Evolutionary conservation across 1,140 invertebrate species (phyloP), one percentile per base, ranked within the genome.

Genomic region (Drosophila bocki): DNA sequence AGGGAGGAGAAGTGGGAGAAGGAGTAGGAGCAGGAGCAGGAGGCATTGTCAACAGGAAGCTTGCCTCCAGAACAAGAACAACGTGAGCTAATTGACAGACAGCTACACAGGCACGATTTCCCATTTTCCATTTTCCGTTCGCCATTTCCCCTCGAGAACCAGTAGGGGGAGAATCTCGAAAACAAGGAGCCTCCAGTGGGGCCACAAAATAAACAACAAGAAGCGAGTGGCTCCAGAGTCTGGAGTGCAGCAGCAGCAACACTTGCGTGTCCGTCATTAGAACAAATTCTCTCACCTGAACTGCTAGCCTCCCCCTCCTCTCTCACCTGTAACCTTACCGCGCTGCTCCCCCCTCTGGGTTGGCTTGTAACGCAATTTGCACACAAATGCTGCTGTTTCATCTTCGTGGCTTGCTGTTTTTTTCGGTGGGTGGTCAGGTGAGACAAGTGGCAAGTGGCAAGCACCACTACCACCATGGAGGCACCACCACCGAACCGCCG

Each of bases 211-310:
- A 56, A 56, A 56, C 53, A 62, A 87, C 83, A 88, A 83, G 83
- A 63, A 82, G 82, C 29, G n/a, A 42, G 29, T 44, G 70, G 17
- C 42, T 37, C 44, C 17, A 33, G 47, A 32, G 29, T 19, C 35
- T 58, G 44, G 61, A 63, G 56, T 58, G 42, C 65, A 76, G 39
- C 58, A 29, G 37, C 50, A 70, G 54, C 75, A 78, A 22, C 72
- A 82, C 85, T 88, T 88, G 85, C 85, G 75, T 90, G 85, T 90
- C 85, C 79, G 79, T 91, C 82, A 91, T 91, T 91, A 91, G 87
- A 91, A 91, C 87, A 91, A 87, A 91, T 91, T 91, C 87, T 91
- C 87, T 91, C 82, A 91, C 80, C 85, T 81, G 67, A 62, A 15
- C 54, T 29, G 32, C 29, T 33, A 12, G 47, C 59, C 33, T 29